phyloP scores from a whole-genome alignment of 2,888 invertebrate species.

The Yponomeuta plumbellus region DNA sequence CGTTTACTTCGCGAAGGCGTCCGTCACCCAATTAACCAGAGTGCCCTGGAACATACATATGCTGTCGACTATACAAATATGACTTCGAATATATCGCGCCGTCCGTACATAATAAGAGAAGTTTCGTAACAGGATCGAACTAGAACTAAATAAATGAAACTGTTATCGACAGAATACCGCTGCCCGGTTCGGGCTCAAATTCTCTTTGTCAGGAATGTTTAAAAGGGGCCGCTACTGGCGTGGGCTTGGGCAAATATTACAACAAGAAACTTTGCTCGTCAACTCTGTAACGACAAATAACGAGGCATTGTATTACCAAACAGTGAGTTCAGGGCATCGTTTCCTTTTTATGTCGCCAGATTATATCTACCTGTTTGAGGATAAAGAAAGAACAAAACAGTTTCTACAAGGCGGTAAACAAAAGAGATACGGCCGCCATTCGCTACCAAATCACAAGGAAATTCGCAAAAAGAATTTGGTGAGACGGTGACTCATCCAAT shows the following conservation, averaged over 20 bases:
- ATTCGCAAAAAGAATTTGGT: not conserved
- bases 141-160: not conserved
- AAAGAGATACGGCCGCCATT: not conserved
- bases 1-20: too few relatives aligned
- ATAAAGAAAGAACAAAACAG: slow-evolving; percentile 3
- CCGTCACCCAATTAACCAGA: too few relatives aligned
- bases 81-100: not conserved
- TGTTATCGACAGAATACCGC: not conserved
- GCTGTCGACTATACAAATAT: not conserved
- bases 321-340: not conserved
- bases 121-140: slow-evolving; percentile 1
- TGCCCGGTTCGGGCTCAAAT: not conserved
- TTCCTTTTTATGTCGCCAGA: not conserved
- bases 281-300: not conserved
- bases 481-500: not conserved
- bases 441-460: not conserved
- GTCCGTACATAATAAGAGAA: not conserved
- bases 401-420: not conserved
- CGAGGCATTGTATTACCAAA: not conserved
- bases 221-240: not conserved
- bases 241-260: not conserved
- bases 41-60: too few relatives aligned
- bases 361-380: not conserved
- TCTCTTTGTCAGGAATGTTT: not conserved
- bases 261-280: not conserved